A percentile compares a stretch with the other conserved stretches of the same genome.
These are phyloP conservation scores for Acipenser oxyrinchus DNA, from an alignment of 2,797 vertebrate species.

Conservation along the genomic window DNA sequence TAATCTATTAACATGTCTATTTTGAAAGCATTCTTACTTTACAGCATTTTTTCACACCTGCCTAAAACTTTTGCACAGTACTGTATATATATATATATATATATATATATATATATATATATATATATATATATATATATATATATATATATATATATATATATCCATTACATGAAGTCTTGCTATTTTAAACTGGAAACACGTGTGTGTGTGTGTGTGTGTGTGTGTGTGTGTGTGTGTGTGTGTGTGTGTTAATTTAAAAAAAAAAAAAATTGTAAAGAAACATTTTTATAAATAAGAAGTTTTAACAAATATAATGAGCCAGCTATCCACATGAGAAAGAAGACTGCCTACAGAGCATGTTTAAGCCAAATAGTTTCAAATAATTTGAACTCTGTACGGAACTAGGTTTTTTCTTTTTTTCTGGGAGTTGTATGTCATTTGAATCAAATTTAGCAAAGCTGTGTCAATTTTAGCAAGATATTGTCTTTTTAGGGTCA, in stretches of 20 bases:
- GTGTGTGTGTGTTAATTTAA: conserved; percentile 13
- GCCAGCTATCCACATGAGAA: conserved; percentile 9
- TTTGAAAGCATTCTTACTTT: too few species aligned
- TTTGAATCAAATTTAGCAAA: conserved; percentile 2
- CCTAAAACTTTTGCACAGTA: too few species aligned
- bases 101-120: neutral
- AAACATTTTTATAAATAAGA: conserved; percentile 21
- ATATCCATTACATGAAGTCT: conserved; percentile 13
- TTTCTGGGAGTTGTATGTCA: neutral
- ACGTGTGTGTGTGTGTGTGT: conserved; percentile 12
- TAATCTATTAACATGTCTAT: too few species aligned
- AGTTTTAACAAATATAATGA: neutral
- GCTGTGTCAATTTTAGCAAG: conserved; percentile 1
- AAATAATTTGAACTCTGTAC: conserved; percentile 8
- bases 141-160: too few species aligned
- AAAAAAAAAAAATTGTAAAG: conserved; percentile 8
- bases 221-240: conserved; percentile 15
- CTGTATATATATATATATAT: too few species aligned
- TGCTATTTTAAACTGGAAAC: conserved; percentile 32
- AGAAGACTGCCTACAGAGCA: conserved; percentile 13
- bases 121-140: neutral
- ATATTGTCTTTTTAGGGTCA: too few species aligned
- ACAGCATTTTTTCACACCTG: too few species aligned
- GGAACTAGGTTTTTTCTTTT: conserved; percentile 14
- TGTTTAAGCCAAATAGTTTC: conserved; percentile 22